Evolutionary conservation across 2,113 vertebrate genomes (phyloP), one percentile per base, ranked within the genome.

Genomic region (Malurus alboscapulatus): DNA sequence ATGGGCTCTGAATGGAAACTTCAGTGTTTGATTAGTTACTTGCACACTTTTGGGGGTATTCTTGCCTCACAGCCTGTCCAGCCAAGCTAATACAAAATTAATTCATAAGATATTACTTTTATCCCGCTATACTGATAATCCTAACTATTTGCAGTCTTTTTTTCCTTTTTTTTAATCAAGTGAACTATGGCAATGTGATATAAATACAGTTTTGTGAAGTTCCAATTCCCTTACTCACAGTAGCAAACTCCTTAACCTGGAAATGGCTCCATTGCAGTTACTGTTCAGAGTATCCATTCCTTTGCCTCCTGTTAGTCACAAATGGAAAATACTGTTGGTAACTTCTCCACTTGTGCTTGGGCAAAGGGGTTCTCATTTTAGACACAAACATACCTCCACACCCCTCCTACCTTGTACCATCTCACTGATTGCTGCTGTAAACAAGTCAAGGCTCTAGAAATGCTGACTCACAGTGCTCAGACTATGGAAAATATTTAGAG

Each of bases 401-500:
- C 55, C 87, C 53, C 63, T 79, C 75, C 68, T 76, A 82, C 77
- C 77, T 29, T 13, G 53, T 62, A 76, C 78, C 87, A 89, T 48
- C 78, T 63, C 63, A 36, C 81, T 30, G 47, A 92, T n/a, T 78
- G 80, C 84, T 81, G 86, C 74, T 84, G 74, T 88, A 90, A 94
- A 94, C 86, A 75, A 78, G 61, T 17, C 75, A 26, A 68, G 77
- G 87, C 87, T 92, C 74, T 67, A 87, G 84, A 81, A 96, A 63
- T 96, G 95, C 93, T 96, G 95, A 96, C 94, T 93, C 93, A 96
- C 74, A 71, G 81, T 44, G 47, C 84, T 50, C 65, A 50, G 72
- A 66, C 55, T 62, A 48, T 10, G 48, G 75, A 89, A 94, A 94
- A 89, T n/a, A 90, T 53, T 90, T 67, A 15, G 77, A 81, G 72